phyloP scores from a whole-genome alignment of 2,113 vertebrate species.

The Sylvilagus bachmani region DNA sequence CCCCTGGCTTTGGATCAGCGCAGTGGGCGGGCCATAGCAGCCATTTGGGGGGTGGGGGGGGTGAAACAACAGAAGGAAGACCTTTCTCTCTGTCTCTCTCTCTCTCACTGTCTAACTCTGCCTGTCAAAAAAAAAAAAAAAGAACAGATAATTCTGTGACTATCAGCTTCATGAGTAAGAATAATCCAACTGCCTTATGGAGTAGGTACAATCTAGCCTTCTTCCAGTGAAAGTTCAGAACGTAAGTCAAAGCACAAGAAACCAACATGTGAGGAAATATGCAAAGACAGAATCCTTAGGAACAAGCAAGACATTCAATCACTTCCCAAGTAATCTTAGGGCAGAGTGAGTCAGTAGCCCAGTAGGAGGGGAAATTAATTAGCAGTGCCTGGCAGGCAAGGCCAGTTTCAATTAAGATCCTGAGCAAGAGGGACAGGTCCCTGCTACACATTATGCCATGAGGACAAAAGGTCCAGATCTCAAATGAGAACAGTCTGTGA shows the following conservation, averaged over 20 bases:
- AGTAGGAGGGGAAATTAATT: constrained; percentile 63
- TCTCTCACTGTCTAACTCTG: too few species aligned
- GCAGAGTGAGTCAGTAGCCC: constrained; percentile 29
- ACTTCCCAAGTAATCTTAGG: not conserved
- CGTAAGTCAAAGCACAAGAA: not conserved
- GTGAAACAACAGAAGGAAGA: too few species aligned
- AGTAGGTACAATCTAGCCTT: not conserved
- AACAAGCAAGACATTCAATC: constrained; percentile 50
- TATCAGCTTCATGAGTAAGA: not conserved
- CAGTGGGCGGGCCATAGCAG: too few species aligned
- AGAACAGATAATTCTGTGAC: not conserved
- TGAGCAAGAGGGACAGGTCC: not conserved
- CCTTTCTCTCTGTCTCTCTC: too few species aligned
- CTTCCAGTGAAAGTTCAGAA: not conserved
- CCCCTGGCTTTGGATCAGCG: too few species aligned
- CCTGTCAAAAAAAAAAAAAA: too few species aligned
- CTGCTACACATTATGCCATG: not conserved
- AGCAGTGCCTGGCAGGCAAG: constrained; percentile 20
- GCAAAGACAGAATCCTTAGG: not conserved
- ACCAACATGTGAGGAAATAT: not conserved
- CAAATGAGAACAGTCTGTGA: constrained; percentile 31
- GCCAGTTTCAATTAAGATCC: constrained; percentile 64
- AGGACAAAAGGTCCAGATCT: constrained; percentile 26
- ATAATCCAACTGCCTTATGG: not conserved
- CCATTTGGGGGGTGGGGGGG: too few species aligned